These are phyloP conservation scores for Lonchura striata DNA, from an alignment of 2,113 vertebrate species.

Conservation along the genomic window DNA sequence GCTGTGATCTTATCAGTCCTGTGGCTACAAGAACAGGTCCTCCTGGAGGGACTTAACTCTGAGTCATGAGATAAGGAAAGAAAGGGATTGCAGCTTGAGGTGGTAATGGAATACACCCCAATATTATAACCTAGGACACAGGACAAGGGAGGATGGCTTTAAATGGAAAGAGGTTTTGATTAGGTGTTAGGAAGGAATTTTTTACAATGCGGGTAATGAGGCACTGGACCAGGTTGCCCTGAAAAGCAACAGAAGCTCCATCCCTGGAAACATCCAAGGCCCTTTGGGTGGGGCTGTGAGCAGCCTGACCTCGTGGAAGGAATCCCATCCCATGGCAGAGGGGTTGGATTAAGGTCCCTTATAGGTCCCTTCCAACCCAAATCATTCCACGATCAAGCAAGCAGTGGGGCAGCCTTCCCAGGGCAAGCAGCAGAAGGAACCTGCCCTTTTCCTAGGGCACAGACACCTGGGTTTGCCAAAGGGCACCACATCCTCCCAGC, in stretches of 20 bases:
- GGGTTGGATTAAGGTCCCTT: neutral
- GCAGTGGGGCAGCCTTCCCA: neutral
- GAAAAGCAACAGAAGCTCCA: neutral
- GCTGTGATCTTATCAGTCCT: too few relatives aligned
- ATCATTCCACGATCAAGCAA: neutral
- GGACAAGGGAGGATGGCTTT: neutral
- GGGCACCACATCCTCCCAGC: accelerated
- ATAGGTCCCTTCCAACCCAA: neutral
- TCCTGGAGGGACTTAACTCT: too few relatives aligned
- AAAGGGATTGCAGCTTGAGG: too few relatives aligned
- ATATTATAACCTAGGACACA: too few relatives aligned
- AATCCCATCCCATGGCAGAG: neutral
- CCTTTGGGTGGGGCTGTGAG: neutral
- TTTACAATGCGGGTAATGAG: accelerated
- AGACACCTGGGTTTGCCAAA: neutral
- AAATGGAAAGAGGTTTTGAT: neutral
- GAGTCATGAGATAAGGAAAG: too few relatives aligned
- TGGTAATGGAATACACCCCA: too few relatives aligned
- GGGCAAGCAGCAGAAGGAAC: neutral
- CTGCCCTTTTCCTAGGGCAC: neutral
- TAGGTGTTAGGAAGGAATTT: too few relatives aligned
- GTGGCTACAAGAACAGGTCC: too few relatives aligned
- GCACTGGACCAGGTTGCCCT: neutral
- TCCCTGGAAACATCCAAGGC: neutral
- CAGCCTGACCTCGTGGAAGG: neutral